A percentile compares a stretch with the other conserved stretches of the same genome.
Evolutionary conservation across 2,797 vertebrate genomes (phyloP).

Genomic region (Tapirus indicus): DNA sequence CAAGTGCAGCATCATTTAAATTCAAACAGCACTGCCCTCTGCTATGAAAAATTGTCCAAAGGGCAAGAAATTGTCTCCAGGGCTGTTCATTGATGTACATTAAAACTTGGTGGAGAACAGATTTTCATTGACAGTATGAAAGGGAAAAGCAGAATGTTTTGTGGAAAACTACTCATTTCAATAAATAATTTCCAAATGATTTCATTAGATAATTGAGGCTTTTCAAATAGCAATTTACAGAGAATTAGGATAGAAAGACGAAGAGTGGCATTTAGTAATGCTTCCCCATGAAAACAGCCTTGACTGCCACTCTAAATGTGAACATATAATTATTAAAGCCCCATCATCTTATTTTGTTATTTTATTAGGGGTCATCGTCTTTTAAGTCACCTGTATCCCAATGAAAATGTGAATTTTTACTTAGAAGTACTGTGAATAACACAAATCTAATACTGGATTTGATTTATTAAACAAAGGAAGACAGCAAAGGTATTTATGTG

Average conservation of each 20-base stretch:
- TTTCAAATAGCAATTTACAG: conserved; percentile 71
- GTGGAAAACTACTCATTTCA: conserved; percentile 70
- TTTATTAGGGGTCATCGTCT: conserved; percentile 20
- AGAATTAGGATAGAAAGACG: conserved; percentile 55
- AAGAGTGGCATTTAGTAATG: conserved; percentile 63
- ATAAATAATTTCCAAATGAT: conserved; percentile 80
- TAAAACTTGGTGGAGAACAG: conserved; percentile 66
- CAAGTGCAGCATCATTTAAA: conserved; percentile 77
- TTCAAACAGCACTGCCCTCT: conserved; percentile 73
- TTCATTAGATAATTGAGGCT: conserved; percentile 77
- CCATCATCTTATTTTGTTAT: conserved; percentile 22
- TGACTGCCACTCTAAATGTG: neutral
- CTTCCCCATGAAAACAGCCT: neutral
- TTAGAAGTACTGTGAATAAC: neutral
- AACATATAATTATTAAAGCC: conserved; percentile 52
- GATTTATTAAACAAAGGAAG: neutral
- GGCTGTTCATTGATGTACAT: conserved; percentile 57
- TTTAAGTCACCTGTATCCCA: conserved; percentile 21
- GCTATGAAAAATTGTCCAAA: conserved; percentile 55
- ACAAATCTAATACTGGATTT: conserved; percentile 43
- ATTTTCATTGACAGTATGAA: conserved; percentile 66
- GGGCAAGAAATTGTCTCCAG: conserved; percentile 61
- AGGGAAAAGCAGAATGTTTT: conserved; percentile 69
- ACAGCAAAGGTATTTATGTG: neutral
- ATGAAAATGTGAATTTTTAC: conserved; percentile 31